Base-by-base conservation (phyloP, 2,888 invertebrate genomes). In the Phorcus lineatus region DNA sequence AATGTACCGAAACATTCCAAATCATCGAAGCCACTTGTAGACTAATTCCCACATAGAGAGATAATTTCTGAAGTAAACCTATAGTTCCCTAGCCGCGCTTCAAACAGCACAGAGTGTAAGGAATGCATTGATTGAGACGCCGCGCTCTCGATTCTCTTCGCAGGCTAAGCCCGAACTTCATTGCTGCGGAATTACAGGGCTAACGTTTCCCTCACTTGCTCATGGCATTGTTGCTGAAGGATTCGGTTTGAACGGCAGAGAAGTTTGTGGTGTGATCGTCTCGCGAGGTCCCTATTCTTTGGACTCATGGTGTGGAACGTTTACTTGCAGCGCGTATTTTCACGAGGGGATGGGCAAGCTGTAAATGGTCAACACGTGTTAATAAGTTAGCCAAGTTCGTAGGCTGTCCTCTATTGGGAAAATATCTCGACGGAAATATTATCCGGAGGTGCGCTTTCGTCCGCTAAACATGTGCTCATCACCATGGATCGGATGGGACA, bases 61-160 rank as follows among this genome's bases (percentile, higher is more conserved):
- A 62, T 62, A 62, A 62, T 28, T 62, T 62, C 62, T 28, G 62
- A 62, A 62, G 28, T 13, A 62, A 62, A 62, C 62, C 62, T 62
- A 62, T 62, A 62, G 13, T 62, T 62, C 62, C 62, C 28, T 11
- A 16, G 62, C 28, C 24, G 24, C 62, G 62, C 28, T 28, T 17
- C 22, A 24, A 62, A 62, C 62, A 24, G 28, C 62, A 28, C 13
- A 16, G 62, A 62, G 28, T 62, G 62, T 62, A 62, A 62, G 28
- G 28, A 24, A 31, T 17, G 62, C 62, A 62, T 62, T 62, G 62
- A 62, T 62, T 62, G 62, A 28, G 62, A 31, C 62, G 62, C 24
- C 28, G 62, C 28, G 62, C n/a, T 62, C 24, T 28, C 62, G 62
- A 62, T 62, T 62, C 62, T 62, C 62, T 17, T 13, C 13, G 13